phyloP scores from a whole-genome alignment of 2,113 vertebrate species.

The Perognathus longimembris region DNA sequence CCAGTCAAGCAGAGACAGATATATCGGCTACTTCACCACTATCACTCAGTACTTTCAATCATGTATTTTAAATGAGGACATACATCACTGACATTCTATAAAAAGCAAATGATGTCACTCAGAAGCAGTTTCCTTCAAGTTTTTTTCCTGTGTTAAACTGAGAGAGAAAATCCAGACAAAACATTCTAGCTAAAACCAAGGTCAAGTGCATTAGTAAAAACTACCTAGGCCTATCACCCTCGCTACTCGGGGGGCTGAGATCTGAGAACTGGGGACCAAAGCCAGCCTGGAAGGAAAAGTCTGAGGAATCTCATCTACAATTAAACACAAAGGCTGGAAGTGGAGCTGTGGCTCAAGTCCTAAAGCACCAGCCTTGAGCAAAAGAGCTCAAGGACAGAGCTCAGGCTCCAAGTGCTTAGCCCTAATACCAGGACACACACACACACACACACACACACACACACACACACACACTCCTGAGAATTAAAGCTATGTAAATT shows the following conservation, averaged over 20 bases:
- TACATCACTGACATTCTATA: constrained; percentile 23
- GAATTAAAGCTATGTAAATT: constrained; percentile 35
- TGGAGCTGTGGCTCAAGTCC: no score
- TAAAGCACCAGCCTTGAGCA: no score
- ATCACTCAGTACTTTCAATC: neutral
- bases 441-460: no score
- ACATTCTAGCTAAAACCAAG: neutral
- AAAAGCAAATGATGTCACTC: neutral
- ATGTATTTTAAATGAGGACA: constrained; percentile 42
- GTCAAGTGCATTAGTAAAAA: constrained; percentile 13
- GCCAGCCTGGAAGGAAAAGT: no score
- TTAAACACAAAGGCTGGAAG: no score
- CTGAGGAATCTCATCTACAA: no score
- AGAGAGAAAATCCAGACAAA: constrained; percentile 43
- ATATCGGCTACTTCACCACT: neutral
- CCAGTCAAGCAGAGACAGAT: constrained; percentile 46
- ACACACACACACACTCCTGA: no score
- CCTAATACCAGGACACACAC: no score
- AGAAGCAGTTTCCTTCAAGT: neutral
- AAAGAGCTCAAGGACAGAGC: no score
- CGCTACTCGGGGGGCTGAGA: no score
- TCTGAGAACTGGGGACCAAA: no score
- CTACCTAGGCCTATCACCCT: neutral
- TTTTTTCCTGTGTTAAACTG: neutral
- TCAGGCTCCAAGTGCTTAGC: no score